phyloP scores from a whole-genome alignment of 2,113 vertebrate genomes.

The Ancistrus triradiatus region DNA sequence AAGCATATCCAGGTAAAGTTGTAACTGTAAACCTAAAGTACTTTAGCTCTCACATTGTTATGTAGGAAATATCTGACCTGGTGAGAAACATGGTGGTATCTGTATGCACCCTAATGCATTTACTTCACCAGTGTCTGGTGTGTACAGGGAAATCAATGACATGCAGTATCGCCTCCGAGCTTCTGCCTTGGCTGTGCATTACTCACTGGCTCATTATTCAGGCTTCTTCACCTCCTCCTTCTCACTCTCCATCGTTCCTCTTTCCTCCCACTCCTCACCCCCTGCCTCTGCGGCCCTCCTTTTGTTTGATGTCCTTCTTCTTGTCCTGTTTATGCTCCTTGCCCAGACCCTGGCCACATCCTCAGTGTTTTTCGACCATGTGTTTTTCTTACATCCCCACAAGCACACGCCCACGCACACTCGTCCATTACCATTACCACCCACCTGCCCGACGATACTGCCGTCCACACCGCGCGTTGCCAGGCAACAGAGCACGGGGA shows the following conservation, averaged over 20 bases:
- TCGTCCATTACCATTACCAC: slow-evolving; percentile 5
- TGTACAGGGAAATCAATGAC: neutral
- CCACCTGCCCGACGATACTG: slow-evolving; percentile 37
- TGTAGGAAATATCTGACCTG: too few relatives aligned
- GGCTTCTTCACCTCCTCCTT: slow-evolving; percentile 10
- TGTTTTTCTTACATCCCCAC: slow-evolving; percentile 4
- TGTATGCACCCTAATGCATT: too few relatives aligned
- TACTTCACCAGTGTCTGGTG: too few relatives aligned
- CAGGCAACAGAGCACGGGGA: slow-evolving; percentile 75
- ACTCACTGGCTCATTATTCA: slow-evolving; percentile 2
- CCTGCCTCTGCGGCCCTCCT: slow-evolving; percentile 6
- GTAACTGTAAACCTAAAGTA: too few relatives aligned
- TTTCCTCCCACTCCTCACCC: slow-evolving; percentile 11
- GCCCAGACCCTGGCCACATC: slow-evolving; percentile 1
- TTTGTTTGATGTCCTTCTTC: slow-evolving; percentile 4
- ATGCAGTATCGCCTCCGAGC: neutral
- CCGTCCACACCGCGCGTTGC: slow-evolving; percentile 73
- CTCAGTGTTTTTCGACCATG: slow-evolving; percentile 3
- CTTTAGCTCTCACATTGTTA: too few relatives aligned
- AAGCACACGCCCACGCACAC: slow-evolving; percentile 2
- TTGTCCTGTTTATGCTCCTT: neutral
- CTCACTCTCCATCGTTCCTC: slow-evolving; percentile 1
- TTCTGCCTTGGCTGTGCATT: neutral
- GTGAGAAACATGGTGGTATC: too few relatives aligned
- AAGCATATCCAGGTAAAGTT: too few relatives aligned